Percentiles rank a stretch among this genome's conserved stretches.
phyloP scores from a whole-genome alignment of 2,888 invertebrate genomes.

The Eupithecia centaureata region DNA sequence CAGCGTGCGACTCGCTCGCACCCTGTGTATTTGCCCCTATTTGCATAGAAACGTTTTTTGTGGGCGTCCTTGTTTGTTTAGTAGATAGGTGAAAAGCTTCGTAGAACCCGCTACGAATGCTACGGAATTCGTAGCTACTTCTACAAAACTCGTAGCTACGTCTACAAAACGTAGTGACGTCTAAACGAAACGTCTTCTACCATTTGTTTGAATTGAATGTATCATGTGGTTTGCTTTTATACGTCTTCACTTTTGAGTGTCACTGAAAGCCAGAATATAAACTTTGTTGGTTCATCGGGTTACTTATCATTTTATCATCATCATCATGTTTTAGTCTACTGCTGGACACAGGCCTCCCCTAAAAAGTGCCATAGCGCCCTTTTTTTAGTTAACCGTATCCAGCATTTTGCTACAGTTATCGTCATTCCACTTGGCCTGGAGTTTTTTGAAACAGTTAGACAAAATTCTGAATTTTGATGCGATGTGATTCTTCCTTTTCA shows the following conservation, averaged over 20 bases:
- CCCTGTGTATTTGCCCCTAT: conserved; percentile 82
- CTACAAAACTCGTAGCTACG: conserved; percentile 46
- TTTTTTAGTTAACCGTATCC: no score
- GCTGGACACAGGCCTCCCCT: no score
- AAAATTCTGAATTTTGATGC: neutral
- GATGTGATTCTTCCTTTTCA: neutral
- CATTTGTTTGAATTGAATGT: conserved; percentile 75
- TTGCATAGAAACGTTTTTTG: conserved; percentile 84
- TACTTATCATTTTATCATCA: neutral
- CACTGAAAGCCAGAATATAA: neutral
- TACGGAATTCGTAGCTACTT: conserved; percentile 59
- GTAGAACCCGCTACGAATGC: conserved; percentile 56
- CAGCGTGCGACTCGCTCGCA: conserved; percentile 62
- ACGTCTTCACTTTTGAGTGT: conserved; percentile 26
- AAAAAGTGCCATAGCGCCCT: no score
- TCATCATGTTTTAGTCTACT: no score
- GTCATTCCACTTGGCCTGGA: no score
- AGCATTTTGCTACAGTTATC: no score
- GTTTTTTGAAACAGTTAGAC: neutral
- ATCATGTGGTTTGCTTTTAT: conserved; percentile 49
- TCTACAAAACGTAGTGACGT: conserved; percentile 47
- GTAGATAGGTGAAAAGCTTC: conserved; percentile 79
- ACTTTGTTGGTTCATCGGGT: neutral
- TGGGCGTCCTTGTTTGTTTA: conserved; percentile 81
- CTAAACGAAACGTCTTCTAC: conserved; percentile 41